phyloP scores from a whole-genome alignment of 37 sponge, comb jelly and placozoan genomes.

The Tethya wilhelma region DNA sequence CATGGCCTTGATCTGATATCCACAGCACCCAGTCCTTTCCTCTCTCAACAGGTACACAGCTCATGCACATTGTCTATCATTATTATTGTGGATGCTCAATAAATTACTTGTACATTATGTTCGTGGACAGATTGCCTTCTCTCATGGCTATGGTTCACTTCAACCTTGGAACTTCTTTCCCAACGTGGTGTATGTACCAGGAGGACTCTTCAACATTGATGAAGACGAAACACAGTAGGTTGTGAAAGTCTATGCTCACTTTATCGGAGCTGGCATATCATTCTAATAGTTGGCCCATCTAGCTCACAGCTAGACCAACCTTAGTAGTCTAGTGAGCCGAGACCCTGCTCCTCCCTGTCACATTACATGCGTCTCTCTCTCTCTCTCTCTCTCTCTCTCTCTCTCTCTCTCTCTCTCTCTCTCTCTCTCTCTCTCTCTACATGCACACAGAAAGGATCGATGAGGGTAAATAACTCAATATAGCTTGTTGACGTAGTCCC shows the following conservation, averaged over 20 bases:
- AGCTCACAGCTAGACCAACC: neutral
- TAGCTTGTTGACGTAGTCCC: neutral
- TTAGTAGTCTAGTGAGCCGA: no score
- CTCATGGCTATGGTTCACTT: constrained; percentile 49
- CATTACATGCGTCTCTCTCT: no score
- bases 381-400: no score
- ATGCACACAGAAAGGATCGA: neutral
- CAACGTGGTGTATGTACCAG: constrained; percentile 52
- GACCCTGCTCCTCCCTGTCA: no score
- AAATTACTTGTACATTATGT: neutral
- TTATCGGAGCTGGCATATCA: no score
- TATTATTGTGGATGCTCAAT: neutral
- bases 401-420: neutral
- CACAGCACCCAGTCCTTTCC: neutral
- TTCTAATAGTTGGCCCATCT: no score
- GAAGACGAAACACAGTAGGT: constrained; percentile 53
- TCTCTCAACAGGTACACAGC: neutral
- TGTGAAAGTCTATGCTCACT: no score
- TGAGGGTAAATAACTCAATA: neutral
- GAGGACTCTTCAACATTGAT: constrained; percentile 6
- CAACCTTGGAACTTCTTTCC: neutral
- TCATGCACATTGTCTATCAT: no score
- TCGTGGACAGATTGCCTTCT: constrained; percentile 42
- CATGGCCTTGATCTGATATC: constrained; percentile 45
- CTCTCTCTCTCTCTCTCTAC: neutral